phyloP scores from a whole-genome alignment of 2,113 vertebrate genomes.

The Catharus minimus region DNA sequence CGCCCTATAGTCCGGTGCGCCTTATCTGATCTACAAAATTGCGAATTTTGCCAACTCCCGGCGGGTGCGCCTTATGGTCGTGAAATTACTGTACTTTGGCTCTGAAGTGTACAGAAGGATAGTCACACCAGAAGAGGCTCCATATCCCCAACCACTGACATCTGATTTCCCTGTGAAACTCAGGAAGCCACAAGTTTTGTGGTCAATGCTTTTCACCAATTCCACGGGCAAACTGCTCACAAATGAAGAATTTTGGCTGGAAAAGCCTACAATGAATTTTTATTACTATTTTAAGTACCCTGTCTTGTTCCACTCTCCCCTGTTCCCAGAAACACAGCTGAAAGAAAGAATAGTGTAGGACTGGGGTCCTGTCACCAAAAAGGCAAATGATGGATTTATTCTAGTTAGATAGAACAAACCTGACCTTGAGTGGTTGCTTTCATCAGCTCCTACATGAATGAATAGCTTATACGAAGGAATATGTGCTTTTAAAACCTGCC shows the following conservation, averaged over 20 bases:
- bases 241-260: background rate
- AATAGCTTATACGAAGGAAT: background rate
- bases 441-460: background rate
- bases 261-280: background rate
- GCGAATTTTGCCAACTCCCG: too few species aligned
- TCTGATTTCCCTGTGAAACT: background rate
- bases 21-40: too few species aligned
- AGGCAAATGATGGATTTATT: background rate
- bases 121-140: background rate
- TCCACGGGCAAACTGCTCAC: background rate
- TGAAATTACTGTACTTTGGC: too few species aligned
- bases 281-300: accelerated
- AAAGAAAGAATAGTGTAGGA: background rate
- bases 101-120: background rate
- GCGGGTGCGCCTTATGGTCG: too few species aligned
- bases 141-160: background rate
- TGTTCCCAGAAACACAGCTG: background rate
- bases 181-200: background rate
- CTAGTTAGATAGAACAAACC: background rate
- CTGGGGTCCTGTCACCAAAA: background rate
- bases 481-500: background rate
- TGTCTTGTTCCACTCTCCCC: background rate
- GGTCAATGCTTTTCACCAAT: background rate
- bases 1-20: too few species aligned
- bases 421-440: background rate